A percentile compares a stretch with the other conserved stretches of the same genome.
Conservation (phyloP, 1,140 invertebrate genomes). For the Pteromalus puparum region DNA sequence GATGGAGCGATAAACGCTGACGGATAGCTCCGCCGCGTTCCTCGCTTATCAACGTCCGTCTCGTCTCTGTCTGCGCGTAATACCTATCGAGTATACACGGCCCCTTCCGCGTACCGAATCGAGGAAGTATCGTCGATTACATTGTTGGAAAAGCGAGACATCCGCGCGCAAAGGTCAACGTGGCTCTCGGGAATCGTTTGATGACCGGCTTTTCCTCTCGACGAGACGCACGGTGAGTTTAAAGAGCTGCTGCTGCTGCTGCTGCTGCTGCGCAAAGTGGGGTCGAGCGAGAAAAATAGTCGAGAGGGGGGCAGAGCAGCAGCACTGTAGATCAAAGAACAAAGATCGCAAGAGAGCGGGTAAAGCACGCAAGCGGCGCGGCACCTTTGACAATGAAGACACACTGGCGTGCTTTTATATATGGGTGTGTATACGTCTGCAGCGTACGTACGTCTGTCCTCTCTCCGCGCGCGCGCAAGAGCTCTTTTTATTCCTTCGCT, state of each 20-base stretch:
- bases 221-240: neutral
- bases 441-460: conserved; percentile 53
- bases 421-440: conserved; percentile 55
- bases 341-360: conserved; percentile 58
- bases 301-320: neutral
- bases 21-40: neutral
- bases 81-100: neutral
- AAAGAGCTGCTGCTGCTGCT: neutral
- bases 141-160: too few species aligned
- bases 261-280: neutral
- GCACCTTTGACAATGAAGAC: conserved; percentile 59
- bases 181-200: neutral
- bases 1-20: conserved; percentile 18
- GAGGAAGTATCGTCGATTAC: too few species aligned
- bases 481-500: conserved; percentile 49
- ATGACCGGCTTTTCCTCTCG: conserved; percentile 11
- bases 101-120: neutral
- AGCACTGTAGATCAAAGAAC: conserved; percentile 54
- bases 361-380: conserved; percentile 55
- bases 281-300: conserved; percentile 24
- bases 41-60: conserved; percentile 13
- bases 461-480: conserved; percentile 9
- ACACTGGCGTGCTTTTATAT: conserved; percentile 12
- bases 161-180: neutral
- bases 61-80: neutral